Conservation (phyloP, 30 jellyfish, hydroid and myxozoan species). For the Hydractinia echinata region DNA sequence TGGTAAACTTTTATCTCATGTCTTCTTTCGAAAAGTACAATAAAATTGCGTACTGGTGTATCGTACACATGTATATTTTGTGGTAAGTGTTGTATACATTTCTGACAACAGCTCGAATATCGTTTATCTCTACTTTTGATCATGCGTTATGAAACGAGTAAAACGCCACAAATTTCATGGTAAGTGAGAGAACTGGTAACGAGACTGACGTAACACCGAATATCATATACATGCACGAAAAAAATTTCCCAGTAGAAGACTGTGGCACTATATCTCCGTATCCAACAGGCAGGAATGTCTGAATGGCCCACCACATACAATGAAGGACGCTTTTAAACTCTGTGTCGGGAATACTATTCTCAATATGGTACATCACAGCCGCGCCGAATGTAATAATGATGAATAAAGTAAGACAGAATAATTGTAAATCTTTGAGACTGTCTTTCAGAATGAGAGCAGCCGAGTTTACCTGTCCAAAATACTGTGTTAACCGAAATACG, state of each 20-base stretch:
- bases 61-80: too few relatives aligned
- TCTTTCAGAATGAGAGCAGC: constrained; percentile 64
- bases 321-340: constrained; percentile 72
- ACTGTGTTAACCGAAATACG: constrained; percentile 57
- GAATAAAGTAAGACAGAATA: constrained; percentile 57
- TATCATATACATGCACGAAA: constrained; percentile 77
- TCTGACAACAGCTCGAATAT: too few relatives aligned
- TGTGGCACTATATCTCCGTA: constrained; percentile 95
- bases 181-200: constrained; percentile 92
- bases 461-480: constrained; percentile 59
- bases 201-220: constrained; percentile 95
- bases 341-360: constrained; percentile 28
- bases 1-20: too few relatives aligned
- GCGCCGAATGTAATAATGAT: constrained; percentile 80
- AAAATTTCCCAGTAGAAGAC: constrained; percentile 60
- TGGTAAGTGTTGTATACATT: too few relatives aligned
- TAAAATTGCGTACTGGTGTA: too few relatives aligned
- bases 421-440: constrained; percentile 67
- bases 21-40: too few relatives aligned
- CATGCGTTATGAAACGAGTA: constrained; percentile 23
- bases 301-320: constrained; percentile 97
- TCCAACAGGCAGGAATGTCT: constrained; percentile 81
- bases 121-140: too few relatives aligned
- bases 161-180: constrained; percentile 60
- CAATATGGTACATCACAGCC: constrained; percentile 60